phyloP scores from a whole-genome alignment of 2,113 vertebrate species.

The Protobothrops mucrosquamatus region DNA sequence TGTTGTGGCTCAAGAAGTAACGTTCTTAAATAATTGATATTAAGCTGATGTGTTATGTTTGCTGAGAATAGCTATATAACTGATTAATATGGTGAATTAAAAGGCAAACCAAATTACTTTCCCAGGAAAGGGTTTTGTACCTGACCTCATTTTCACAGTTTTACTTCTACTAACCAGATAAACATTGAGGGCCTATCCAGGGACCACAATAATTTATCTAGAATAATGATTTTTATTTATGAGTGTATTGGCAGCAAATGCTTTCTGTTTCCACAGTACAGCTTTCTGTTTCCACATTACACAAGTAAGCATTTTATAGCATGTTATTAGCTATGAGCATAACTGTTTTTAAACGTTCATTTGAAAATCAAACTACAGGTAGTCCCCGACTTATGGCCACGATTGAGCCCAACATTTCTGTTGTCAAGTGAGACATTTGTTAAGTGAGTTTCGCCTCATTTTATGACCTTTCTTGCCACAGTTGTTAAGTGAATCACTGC shows the following conservation, averaged over 20 bases:
- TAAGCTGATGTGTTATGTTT: background rate
- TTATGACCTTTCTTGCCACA: background rate
- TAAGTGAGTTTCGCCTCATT: background rate
- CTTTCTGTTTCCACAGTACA: background rate
- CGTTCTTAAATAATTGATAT: constrained; percentile 14
- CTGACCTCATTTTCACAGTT: background rate
- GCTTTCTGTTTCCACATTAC: background rate
- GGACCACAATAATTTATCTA: background rate
- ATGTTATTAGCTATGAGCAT: background rate
- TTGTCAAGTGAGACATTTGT: background rate
- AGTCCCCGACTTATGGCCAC: background rate
- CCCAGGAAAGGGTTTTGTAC: background rate
- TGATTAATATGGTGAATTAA: background rate
- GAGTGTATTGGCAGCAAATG: background rate
- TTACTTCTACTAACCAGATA: background rate
- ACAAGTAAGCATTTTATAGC: background rate
- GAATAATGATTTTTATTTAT: background rate
- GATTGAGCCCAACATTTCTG: background rate
- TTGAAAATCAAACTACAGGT: background rate
- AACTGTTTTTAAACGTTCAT: background rate
- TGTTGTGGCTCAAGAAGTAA: background rate
- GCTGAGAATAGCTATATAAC: background rate
- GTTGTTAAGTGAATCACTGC: background rate
- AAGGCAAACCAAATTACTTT: background rate
- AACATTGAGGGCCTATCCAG: background rate